phyloP scores from a whole-genome alignment of 1,140 invertebrate genomes.

The Trialeurodes vaporariorum region DNA sequence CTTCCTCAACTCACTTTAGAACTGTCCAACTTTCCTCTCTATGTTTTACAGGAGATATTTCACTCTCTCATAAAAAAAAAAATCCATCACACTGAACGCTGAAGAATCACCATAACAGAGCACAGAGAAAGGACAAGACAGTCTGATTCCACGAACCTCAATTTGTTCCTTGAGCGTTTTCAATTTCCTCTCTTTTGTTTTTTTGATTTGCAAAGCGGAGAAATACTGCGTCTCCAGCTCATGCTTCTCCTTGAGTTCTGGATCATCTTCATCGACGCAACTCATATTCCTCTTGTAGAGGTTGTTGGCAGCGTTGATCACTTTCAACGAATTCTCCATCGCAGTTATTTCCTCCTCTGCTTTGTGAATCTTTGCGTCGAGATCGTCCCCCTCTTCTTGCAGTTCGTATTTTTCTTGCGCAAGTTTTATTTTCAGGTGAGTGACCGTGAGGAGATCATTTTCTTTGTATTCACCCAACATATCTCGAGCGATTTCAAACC shows the following conservation, averaged over 20 bases:
- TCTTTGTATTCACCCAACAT: conserved; percentile 43
- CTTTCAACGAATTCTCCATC: conserved; percentile 57
- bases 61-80: too few species aligned
- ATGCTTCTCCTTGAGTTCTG: background rate
- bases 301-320: conserved; percentile 51
- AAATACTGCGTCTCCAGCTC: background rate
- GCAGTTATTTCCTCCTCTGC: conserved; percentile 57
- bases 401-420: conserved; percentile 53
- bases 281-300: conserved; percentile 23
- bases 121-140: too few species aligned
- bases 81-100: too few species aligned
- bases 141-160: background rate
- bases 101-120: too few species aligned
- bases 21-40: too few species aligned
- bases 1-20: too few species aligned
- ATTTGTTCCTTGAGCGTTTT: background rate
- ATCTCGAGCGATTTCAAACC: conserved; percentile 28
- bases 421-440: conserved; percentile 53
- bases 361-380: conserved; percentile 51
- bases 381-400: conserved; percentile 46
- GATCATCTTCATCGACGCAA: conserved; percentile 20
- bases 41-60: too few species aligned
- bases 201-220: background rate
- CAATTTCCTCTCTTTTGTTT: background rate
- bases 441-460: conserved; percentile 44